These are phyloP conservation scores for Hydroisotoma schaefferi DNA, from an alignment of 2,888 invertebrate genomes.

Conservation along the genomic window DNA sequence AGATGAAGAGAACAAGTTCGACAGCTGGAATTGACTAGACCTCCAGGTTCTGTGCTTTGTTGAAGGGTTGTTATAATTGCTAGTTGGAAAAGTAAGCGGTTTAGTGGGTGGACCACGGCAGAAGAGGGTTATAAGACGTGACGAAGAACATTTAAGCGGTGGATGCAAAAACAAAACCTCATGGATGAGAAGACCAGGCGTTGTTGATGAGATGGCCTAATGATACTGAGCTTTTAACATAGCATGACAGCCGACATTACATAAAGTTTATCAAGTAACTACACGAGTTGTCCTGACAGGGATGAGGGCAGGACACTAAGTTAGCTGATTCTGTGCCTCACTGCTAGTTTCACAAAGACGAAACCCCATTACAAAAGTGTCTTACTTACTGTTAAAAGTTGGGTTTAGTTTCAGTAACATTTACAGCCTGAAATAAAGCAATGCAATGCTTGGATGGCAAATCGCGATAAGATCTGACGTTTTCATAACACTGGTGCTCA, in stretches of 20 bases:
- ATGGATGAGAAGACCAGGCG: conserved; percentile 1
- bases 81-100: neutral
- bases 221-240: conserved; percentile 6
- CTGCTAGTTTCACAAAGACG: neutral
- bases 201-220: conserved; percentile 7
- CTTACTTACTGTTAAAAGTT: too few relatives aligned
- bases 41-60: too few relatives aligned
- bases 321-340: conserved; percentile 8
- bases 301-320: conserved; percentile 34
- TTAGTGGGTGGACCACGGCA: neutral
- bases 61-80: neutral
- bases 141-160: conserved; percentile 5
- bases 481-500: too few relatives aligned
- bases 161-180: conserved; percentile 1
- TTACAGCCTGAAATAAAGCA: too few relatives aligned
- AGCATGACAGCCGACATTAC: conserved; percentile 3
- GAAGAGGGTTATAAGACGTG: conserved; percentile 1
- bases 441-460: too few relatives aligned
- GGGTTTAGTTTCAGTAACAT: too few relatives aligned
- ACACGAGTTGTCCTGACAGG: conserved; percentile 29
- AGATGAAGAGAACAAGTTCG: too few relatives aligned
- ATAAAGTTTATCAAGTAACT: conserved; percentile 6
- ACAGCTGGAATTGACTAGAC: too few relatives aligned
- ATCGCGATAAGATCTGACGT: too few relatives aligned
- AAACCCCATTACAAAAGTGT: too few relatives aligned